Base-by-base conservation (phyloP, 1,140 invertebrate species). In the Drosophila repletoides region DNA sequence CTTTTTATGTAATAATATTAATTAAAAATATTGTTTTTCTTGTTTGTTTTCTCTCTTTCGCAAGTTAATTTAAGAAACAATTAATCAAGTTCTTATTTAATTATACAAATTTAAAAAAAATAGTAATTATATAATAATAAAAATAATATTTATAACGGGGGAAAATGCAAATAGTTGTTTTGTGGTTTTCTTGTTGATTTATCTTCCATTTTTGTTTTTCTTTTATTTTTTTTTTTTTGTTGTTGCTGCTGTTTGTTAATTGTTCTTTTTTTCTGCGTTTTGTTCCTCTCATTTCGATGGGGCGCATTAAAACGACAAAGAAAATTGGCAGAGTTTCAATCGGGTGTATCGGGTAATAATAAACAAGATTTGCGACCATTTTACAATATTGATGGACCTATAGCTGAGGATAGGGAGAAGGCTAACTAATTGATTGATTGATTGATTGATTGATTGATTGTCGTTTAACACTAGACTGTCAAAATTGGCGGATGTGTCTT, bases 101-200 rank as follows among this genome's bases (percentile, higher is more conserved):
- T 81, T 83, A 81, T 83, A 81, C 77, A 81, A 81, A 76, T 80
- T 80, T 76, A 76, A 81, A 81, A 81, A 81, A 81, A 81, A 81
- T 81, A 81, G 69, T 83, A 83, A 77, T 77, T 83, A 83, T 84
- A 84, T 83, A 83, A 84, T 83, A 83, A 83, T 81, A 81, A 81
- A 81, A 81, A 81, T 74, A 74, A 84, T 77, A 77, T 84, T 77
- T 79, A 84, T 77, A 84, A 84, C 73, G 71, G 74, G 72, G 74
- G 55, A 84, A 84, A 84, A 84, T 84, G 79, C 79, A 84, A 83
- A 79, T 74, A 67, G 63, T 49, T 76, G 45, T 71, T 68, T 12
- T 58, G 63, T 36, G 48, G 68, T 60, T 31, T 53, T 61, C 49
- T 71, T 74, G 43, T 61, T 46, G 36, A 17, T 51, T 34, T 63